Conservation (phyloP, 2,888 invertebrate species). For the Dasysyrphus tricinctus region DNA sequence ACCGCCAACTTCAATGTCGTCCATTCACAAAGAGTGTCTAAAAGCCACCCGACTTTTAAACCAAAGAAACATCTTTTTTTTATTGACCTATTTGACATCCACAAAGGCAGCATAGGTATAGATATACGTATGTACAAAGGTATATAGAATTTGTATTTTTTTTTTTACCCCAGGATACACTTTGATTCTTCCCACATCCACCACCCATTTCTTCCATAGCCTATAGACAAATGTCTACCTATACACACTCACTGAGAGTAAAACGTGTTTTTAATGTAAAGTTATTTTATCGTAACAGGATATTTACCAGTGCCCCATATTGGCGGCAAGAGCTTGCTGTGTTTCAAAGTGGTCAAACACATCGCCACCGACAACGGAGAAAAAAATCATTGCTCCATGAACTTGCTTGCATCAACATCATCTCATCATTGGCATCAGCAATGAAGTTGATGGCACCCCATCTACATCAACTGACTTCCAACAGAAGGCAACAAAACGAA, state of each 20-base stretch:
- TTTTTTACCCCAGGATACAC: conserved; percentile 37
- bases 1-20: background rate
- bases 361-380: conserved; percentile 33
- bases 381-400: conserved; percentile 55
- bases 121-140: too few species aligned
- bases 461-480: conserved; percentile 57
- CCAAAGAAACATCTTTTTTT: conserved; percentile 31
- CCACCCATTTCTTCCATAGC: background rate
- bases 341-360: conserved; percentile 78
- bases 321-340: conserved; percentile 85
- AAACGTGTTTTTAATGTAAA: conserved; percentile 72
- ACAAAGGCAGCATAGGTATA: background rate
- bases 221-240: conserved; percentile 24
- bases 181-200: conserved; percentile 24
- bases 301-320: conserved; percentile 84
- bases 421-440: conserved; percentile 26
- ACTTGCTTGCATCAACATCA: conserved; percentile 65
- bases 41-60: conserved; percentile 43
- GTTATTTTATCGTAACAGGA: conserved; percentile 80
- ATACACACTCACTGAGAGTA: conserved; percentile 35
- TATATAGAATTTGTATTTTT: background rate
- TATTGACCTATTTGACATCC: conserved; percentile 53
- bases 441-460: conserved; percentile 14
- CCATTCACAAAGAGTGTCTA: conserved; percentile 36
- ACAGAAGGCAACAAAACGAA: conserved; percentile 42